Conservation (phyloP, 2,888 invertebrate genomes). For the Atherix ibis region DNA sequence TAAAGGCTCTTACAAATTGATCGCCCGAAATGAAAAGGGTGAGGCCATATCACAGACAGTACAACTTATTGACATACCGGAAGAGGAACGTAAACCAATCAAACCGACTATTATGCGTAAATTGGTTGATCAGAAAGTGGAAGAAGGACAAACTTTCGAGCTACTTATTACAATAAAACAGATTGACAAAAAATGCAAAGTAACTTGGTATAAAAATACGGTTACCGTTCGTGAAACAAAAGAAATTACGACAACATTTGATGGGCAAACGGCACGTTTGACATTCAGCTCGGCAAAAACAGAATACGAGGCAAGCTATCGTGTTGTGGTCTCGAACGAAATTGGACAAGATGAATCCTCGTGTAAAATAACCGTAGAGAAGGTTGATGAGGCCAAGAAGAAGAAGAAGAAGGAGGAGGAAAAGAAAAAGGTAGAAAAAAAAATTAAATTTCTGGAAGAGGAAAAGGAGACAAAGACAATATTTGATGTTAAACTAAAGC, state of each 20-base stretch:
- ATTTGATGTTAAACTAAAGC: conserved; percentile 34
- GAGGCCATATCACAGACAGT: conserved; percentile 80
- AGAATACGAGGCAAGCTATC: conserved; percentile 69
- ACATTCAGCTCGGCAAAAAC: conserved; percentile 59
- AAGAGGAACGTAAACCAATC: conserved; percentile 55
- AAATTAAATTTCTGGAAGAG: conserved; percentile 31
- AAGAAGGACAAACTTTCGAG: conserved; percentile 62
- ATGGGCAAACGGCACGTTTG: conserved; percentile 65
- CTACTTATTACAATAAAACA: conserved; percentile 58
- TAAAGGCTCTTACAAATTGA: conserved; percentile 77
- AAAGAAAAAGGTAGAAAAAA: conserved; percentile 24
- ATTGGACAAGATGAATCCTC: conserved; percentile 78
- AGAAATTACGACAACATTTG: conserved; percentile 64
- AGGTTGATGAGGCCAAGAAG: conserved; percentile 37
- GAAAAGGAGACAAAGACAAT: conserved; percentile 20
- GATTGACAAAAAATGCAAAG: conserved; percentile 60
- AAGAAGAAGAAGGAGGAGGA: conserved; percentile 34
- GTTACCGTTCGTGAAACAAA: conserved; percentile 61
- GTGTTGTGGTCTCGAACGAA: conserved; percentile 76
- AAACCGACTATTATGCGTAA: conserved; percentile 68
- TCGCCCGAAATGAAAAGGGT: conserved; percentile 86
- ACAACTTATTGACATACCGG: conserved; percentile 69
- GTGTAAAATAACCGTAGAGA: conserved; percentile 67
- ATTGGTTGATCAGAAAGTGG: conserved; percentile 52
- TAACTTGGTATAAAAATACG: conserved; percentile 74